phyloP scores from a whole-genome alignment of 2,888 invertebrate species.

The Lasioglossum calceatum region DNA sequence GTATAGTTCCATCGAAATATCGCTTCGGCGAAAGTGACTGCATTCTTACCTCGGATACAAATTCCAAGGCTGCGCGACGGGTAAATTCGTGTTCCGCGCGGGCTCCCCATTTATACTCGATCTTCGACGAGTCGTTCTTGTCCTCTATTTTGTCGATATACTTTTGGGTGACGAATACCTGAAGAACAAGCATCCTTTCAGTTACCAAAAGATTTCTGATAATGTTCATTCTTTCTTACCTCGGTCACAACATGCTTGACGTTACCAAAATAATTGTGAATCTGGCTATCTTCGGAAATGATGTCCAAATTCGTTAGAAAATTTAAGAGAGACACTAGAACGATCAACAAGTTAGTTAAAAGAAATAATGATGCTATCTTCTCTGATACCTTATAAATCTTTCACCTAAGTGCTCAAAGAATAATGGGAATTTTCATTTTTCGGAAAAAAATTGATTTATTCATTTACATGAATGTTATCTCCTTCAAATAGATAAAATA shows the following conservation, averaged over 20 bases:
- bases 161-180: slow-evolving; percentile 83
- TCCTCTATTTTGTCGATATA: slow-evolving; percentile 76
- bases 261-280: slow-evolving; percentile 75
- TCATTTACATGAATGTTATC: too few relatives aligned
- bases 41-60: slow-evolving; percentile 85
- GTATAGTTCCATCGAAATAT: not conserved
- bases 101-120: slow-evolving; percentile 86
- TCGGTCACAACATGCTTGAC: slow-evolving; percentile 70
- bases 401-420: not conserved
- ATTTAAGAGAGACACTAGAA: slow-evolving; percentile 85
- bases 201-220: not conserved
- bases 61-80: slow-evolving; percentile 85
- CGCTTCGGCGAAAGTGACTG: not conserved
- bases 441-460: too few relatives aligned
- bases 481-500: too few relatives aligned
- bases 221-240: slow-evolving; percentile 65
- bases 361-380: not conserved
- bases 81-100: slow-evolving; percentile 85
- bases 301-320: slow-evolving; percentile 85
- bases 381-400: not conserved
- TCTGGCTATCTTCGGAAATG: slow-evolving; percentile 82
- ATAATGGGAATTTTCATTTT: too few relatives aligned
- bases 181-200: slow-evolving; percentile 33
- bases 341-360: slow-evolving; percentile 3
- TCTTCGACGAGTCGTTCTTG: slow-evolving; percentile 83